Evolutionary conservation across 2,888 invertebrate species (phyloP), one percentile per base, ranked within the genome.

Genomic region (Spicauda simplicius): DNA sequence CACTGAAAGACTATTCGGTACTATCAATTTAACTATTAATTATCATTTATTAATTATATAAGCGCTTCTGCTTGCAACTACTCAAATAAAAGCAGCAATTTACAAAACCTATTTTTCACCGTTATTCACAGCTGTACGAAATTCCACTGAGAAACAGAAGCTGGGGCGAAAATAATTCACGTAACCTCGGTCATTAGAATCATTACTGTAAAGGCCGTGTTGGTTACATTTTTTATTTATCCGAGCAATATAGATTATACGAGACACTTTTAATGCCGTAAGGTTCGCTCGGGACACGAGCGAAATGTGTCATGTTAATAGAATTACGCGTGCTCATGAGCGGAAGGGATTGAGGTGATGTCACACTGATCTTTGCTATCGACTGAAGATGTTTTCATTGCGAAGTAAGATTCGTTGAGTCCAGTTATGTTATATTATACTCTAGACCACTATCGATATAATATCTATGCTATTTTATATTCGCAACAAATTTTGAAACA

Each of bases 271-370:
- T 48, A 53, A 53, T 53, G 4, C 20, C 18, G 52, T 53, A 53
- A 7, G 19, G 19, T 20, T 7, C 48, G n/a, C 48, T 48, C 48
- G 48, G 48, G 48, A 48, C 7, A 48, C 48, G 16, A 16, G 48
- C 25, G 54, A 54, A 54, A 20, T 54, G 54, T 20, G 25, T 25
- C 20, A n/a, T 19, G 54, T 20, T 54, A 54, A 54, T n/a, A 54
- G 25, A 20, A 25, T 54, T 25, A 54, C 20, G 54, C 20, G 16
- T 25, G 20, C 45, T 25, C 20, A 20, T 58, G 41, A 41, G 41
- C 3, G 41, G 2, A 12, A 41, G 41, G 14, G 14, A 2, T 41
- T 41, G 14, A 14, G 41, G 41, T 41, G 12, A 14, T 41, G 41
- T 41, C 41, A 41, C 14, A 41, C 10, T 14, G 41, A 14, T 3